Evolutionary conservation across 2,113 vertebrate genomes (phyloP).

Genomic region (Platysternon megacephalum): DNA sequence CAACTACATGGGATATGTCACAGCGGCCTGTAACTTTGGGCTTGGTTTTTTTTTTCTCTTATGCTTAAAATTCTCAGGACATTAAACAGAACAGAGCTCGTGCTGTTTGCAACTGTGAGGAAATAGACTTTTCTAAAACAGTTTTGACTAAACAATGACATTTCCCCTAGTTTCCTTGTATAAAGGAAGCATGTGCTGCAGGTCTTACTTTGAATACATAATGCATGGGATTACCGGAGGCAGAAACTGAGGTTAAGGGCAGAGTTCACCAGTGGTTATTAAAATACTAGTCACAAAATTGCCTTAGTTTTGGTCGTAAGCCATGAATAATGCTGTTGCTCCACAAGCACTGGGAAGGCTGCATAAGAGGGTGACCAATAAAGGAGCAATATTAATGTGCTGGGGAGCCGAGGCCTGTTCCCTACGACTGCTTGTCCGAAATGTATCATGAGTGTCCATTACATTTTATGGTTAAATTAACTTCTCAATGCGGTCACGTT

Average conservation of each 20-base stretch:
- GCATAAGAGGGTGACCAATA: neutral
- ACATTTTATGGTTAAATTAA: neutral
- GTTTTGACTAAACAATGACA: neutral
- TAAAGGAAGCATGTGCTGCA: neutral
- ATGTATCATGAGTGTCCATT: accelerated
- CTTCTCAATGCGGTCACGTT: neutral
- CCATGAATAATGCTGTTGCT: neutral
- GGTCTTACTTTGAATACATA: neutral
- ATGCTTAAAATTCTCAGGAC: neutral
- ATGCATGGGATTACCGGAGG: neutral
- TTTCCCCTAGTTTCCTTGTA: neutral
- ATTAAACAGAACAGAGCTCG: neutral
- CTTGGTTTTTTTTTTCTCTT: neutral
- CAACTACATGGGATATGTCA: accelerated
- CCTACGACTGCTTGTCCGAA: neutral
- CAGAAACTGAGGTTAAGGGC: neutral
- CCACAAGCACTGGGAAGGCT: neutral
- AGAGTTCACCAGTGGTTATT: neutral
- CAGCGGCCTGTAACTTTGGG: neutral
- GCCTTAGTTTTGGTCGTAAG: too few species aligned
- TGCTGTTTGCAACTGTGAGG: neutral
- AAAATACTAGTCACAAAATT: too few species aligned
- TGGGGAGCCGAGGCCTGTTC: neutral
- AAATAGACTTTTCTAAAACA: neutral
- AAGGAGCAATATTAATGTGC: neutral